Conservation (phyloP, 1,140 invertebrate genomes). For the Drosophila kepulauana region DNA sequence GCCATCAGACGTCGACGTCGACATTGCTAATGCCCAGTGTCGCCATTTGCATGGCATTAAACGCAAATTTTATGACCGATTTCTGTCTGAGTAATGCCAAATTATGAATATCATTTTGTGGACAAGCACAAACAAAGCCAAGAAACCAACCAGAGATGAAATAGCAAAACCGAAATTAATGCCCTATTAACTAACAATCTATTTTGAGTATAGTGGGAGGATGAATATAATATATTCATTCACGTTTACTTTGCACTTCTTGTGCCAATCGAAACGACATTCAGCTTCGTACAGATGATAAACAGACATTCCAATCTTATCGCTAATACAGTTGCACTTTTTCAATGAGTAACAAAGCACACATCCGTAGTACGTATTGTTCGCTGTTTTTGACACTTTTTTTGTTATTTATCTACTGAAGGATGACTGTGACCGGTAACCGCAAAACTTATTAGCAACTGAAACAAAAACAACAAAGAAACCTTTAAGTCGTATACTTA, state of each 20-base stretch:
- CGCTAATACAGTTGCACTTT: neutral
- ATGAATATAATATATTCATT: neutral
- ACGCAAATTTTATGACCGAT: conserved; percentile 73
- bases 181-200: conserved; percentile 15
- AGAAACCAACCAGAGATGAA: conserved; percentile 52
- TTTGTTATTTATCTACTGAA: conserved; percentile 2
- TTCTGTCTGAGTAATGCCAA: conserved; percentile 60
- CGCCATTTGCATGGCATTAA: conserved; percentile 80
- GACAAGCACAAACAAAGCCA: conserved; percentile 36
- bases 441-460: neutral
- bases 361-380: neutral
- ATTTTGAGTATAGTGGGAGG: neutral
- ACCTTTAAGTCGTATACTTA: too few relatives aligned
- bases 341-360: conserved; percentile 17
- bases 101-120: conserved; percentile 53
- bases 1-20: conserved; percentile 73
- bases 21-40: conserved; percentile 64
- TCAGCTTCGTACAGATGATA: neutral
- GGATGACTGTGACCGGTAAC: neutral
- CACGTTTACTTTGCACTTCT: neutral
- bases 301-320: conserved; percentile 16
- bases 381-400: neutral
- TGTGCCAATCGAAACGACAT: neutral
- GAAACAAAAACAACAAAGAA: neutral
- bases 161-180: conserved; percentile 19